These are phyloP conservation scores for Jaculus jaculus DNA, from an alignment of 2,113 vertebrate species.

Conservation along the genomic window DNA sequence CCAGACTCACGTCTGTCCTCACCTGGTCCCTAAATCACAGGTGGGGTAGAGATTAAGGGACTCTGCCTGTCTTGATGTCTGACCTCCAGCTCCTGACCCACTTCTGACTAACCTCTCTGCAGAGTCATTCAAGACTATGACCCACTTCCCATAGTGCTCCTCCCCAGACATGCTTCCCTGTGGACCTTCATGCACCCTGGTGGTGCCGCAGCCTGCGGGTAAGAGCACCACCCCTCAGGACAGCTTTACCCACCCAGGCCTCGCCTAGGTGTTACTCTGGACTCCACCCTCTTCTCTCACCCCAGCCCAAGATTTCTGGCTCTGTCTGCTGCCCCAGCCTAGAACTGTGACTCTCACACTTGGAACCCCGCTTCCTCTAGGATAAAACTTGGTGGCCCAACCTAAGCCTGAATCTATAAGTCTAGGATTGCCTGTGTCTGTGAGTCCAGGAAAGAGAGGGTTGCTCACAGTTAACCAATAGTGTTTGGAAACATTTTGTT, in stretches of 20 bases:
- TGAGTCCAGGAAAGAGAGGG: not conserved
- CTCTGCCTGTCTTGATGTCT: slow-evolving; percentile 34
- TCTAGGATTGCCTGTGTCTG: not conserved
- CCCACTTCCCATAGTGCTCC: slow-evolving; percentile 63
- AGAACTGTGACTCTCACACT: not conserved
- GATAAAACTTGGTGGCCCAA: not conserved
- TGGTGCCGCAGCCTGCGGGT: slow-evolving; percentile 39
- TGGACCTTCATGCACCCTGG: not conserved
- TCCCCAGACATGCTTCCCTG: slow-evolving; percentile 52
- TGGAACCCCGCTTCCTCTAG: not conserved
- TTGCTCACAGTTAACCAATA: slow-evolving; percentile 30
- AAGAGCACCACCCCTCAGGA: slow-evolving; percentile 64
- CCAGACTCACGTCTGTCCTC: not conserved
- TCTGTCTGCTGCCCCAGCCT: not conserved
- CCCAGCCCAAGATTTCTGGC: not conserved
- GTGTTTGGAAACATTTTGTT: not conserved
- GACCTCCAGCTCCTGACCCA: slow-evolving; percentile 70
- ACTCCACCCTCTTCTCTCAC: slow-evolving; percentile 23
- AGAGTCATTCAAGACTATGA: slow-evolving; percentile 49
- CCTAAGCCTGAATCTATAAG: not conserved
- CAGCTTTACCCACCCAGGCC: slow-evolving; percentile 62
- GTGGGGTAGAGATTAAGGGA: not conserved
- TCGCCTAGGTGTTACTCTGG: slow-evolving; percentile 20
- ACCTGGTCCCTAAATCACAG: slow-evolving; percentile 22
- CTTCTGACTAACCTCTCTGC: slow-evolving; percentile 66